Base-by-base conservation (phyloP, 2,113 vertebrate species). In the Anseranas semipalmata region DNA sequence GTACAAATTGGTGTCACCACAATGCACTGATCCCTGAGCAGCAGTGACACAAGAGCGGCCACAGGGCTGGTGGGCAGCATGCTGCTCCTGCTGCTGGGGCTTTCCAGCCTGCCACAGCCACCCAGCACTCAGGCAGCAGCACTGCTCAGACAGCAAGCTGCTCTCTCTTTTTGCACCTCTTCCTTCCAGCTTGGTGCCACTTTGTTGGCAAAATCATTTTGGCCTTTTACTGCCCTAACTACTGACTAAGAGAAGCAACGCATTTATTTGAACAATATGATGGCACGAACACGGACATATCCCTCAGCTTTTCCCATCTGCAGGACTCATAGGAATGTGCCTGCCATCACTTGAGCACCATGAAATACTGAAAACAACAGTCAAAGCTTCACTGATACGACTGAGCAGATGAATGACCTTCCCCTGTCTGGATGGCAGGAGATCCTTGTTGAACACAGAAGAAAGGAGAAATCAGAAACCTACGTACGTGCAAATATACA, bases 331-430 rank as follows among this genome's bases (percentile, higher is more conserved):
- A 78, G 50, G 45, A 67, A 79, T 2, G 3, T 15, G n/a, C 18
- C n/a, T 70, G 19, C 58, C 21, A 43, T 25, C 0, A 0, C 41
- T 53, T 0, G 0, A 71, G 41, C 65, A 83, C 37, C 58, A 45
- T 3, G 9, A 71, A 66, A 93, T 20, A 24, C 60, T 78, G 91
- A 84, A 91, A 80, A 27, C 2, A 3, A 33, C 58, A 63, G 60
- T 9, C 52, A 63, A 89, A 88, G 46, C 28, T 70, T 70, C 62
- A 33, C 7, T 48, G 33, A 46, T 14, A 68, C 0, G 2, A 52
- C 22, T 15, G 53, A 89, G 87, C 70, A 93, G 70, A 78, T 15
- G 43, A 85, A 56, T 60, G 55, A 79, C 53, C 39, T 59, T 78
- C 56, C 39, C 25, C 39, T 80, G 32, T 56, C 59, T 59, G 60